phyloP scores from a whole-genome alignment of 2,888 invertebrate genomes.

The Drosophila siamana region DNA sequence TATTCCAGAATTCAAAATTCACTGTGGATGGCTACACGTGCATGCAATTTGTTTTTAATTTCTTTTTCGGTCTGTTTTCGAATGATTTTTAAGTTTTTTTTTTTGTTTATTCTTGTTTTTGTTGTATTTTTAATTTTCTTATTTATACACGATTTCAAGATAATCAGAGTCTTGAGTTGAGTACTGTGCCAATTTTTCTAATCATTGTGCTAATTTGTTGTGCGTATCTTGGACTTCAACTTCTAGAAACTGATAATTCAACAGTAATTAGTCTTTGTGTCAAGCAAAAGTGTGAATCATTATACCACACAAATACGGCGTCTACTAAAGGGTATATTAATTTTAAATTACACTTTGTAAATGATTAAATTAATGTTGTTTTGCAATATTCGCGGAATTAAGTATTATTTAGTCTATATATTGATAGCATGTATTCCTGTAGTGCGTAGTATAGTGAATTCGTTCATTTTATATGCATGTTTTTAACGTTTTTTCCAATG shows the following conservation, averaged over 20 bases:
- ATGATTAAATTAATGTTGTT: no score
- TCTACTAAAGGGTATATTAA: constrained; percentile 10
- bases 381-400: neutral
- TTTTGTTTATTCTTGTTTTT: neutral
- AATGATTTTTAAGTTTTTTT: neutral
- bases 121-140: constrained; percentile 12
- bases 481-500: neutral
- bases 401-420: neutral
- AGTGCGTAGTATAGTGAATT: neutral
- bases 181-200: constrained; percentile 40
- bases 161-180: constrained; percentile 22
- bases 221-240: constrained; percentile 45
- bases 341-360: neutral
- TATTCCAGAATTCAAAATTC: constrained; percentile 11
- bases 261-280: constrained; percentile 47
- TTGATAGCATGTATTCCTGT: neutral
- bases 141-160: constrained; percentile 8
- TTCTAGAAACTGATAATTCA: constrained; percentile 53
- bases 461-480: neutral
- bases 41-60: constrained; percentile 27
- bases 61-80: neutral
- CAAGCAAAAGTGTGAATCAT: constrained; percentile 39
- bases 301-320: neutral
- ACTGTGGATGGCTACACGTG: constrained; percentile 55
- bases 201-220: constrained; percentile 46